Evolutionary conservation across 2,113 vertebrate species (phyloP).

Genomic region (Catharus fuscescens): DNA sequence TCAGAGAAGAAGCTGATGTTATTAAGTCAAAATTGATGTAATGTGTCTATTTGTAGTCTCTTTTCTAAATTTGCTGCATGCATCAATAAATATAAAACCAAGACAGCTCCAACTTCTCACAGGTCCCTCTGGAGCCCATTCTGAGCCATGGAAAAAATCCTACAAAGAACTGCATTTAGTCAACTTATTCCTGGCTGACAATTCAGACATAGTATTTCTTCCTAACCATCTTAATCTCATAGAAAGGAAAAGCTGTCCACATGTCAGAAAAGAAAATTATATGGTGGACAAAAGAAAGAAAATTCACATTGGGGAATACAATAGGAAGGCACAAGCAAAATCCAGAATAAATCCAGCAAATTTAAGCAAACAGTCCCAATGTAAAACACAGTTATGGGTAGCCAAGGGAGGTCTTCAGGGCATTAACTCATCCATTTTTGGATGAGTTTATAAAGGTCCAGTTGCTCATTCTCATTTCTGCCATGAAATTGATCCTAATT

Average conservation of each 20-base stretch:
- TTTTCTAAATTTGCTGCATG: background rate
- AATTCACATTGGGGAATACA: background rate
- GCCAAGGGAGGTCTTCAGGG: background rate
- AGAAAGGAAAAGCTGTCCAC: background rate
- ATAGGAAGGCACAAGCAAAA: background rate
- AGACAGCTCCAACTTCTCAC: background rate
- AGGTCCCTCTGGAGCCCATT: background rate
- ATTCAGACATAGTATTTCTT: background rate
- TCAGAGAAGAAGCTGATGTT: background rate
- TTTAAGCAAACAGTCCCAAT: background rate
- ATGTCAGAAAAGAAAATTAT: background rate
- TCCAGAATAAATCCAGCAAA: background rate
- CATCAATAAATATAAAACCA: background rate
- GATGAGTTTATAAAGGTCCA: background rate
- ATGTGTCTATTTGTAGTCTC: background rate
- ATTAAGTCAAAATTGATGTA: background rate
- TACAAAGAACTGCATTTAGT: background rate
- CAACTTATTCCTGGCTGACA: background rate
- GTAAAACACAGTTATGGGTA: background rate
- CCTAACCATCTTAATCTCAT: background rate
- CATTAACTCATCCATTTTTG: background rate
- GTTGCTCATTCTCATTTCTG: background rate
- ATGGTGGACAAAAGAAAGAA: background rate
- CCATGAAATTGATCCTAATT: fast-evolving
- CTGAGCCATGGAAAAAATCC: background rate